A percentile compares a stretch with the other conserved stretches of the same genome.
These are phyloP conservation scores for Squalus acanthias DNA, from an alignment of 2,797 vertebrate genomes.

Conservation along the genomic window DNA sequence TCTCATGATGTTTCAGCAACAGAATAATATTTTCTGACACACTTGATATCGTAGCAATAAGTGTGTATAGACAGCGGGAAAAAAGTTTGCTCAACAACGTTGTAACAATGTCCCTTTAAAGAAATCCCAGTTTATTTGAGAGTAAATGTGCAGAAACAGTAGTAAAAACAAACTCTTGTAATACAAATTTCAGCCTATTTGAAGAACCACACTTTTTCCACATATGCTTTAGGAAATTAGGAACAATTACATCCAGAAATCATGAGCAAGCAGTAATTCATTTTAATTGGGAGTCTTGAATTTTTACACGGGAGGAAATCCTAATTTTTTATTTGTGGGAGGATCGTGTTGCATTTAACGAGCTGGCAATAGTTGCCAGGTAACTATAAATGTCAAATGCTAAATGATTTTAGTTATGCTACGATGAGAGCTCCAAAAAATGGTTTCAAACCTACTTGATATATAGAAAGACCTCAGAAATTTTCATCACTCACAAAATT, in stretches of 20 bases:
- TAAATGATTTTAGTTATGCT: not conserved
- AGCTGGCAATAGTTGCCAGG: conserved; percentile 1
- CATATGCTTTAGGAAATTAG: not conserved
- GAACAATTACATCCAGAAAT: conserved; percentile 11
- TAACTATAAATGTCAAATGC: conserved; percentile 19
- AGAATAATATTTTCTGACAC: not conserved
- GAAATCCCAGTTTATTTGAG: not conserved
- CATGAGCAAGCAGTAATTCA: conserved; percentile 9
- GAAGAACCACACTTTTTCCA: not conserved
- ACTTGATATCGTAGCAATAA: not conserved
- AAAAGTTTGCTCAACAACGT: not conserved
- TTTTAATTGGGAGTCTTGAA: conserved; percentile 18
- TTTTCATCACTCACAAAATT: not conserved
- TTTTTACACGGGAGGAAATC: conserved; percentile 21
- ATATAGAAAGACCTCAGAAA: not conserved
- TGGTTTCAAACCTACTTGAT: not conserved
- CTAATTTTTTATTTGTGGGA: conserved; percentile 31
- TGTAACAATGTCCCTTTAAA: not conserved
- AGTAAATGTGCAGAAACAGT: not conserved
- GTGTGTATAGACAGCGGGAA: not conserved
- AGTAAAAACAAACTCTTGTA: not conserved
- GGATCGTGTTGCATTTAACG: not conserved
- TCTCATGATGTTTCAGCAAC: not conserved
- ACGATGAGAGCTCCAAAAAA: not conserved
- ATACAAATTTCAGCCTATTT: not conserved